Evolutionary conservation across 2,113 vertebrate species (phyloP).

Genomic region (Entosphenus tridentatus): DNA sequence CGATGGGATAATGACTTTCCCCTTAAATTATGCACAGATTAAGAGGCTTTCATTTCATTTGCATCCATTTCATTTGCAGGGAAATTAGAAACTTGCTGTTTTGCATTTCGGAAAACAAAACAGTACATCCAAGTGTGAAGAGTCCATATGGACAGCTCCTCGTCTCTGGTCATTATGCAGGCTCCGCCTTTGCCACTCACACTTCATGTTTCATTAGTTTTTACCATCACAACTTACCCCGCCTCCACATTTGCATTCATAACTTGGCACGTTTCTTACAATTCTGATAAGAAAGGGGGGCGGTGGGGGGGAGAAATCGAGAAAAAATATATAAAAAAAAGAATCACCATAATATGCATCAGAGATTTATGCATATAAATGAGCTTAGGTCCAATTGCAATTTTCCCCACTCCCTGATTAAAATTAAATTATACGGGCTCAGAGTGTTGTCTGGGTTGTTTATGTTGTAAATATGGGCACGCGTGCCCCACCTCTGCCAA

Average conservation of each 20-base stretch:
- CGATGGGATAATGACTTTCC: constrained; percentile 4
- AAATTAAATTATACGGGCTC: too few species aligned
- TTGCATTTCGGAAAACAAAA: constrained; percentile 6
- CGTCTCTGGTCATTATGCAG: background rate
- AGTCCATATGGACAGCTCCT: constrained; percentile 4
- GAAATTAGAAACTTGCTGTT: constrained; percentile 6
- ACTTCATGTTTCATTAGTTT: constrained; percentile 6
- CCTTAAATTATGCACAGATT: constrained; percentile 6
- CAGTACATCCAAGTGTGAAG: constrained; percentile 6
- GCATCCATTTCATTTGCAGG: constrained; percentile 6
- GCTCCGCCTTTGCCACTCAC: constrained; percentile 1
- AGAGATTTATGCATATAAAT: too few species aligned
- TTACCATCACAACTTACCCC: constrained; percentile 3
- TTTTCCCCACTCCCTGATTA: too few species aligned
- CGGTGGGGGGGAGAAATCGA: too few species aligned
- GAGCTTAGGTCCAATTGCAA: too few species aligned
- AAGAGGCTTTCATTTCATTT: constrained; percentile 6
- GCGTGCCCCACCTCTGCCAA: too few species aligned
- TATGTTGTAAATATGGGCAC: too few species aligned
- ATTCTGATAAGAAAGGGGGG: too few species aligned
- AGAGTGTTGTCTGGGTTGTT: too few species aligned
- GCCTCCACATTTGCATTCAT: constrained; percentile 5
- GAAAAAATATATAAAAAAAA: too few species aligned
- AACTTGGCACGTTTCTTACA: background rate
- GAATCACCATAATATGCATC: too few species aligned